phyloP scores from a whole-genome alignment of 1,140 invertebrate species.

The Tribolium castaneum region DNA sequence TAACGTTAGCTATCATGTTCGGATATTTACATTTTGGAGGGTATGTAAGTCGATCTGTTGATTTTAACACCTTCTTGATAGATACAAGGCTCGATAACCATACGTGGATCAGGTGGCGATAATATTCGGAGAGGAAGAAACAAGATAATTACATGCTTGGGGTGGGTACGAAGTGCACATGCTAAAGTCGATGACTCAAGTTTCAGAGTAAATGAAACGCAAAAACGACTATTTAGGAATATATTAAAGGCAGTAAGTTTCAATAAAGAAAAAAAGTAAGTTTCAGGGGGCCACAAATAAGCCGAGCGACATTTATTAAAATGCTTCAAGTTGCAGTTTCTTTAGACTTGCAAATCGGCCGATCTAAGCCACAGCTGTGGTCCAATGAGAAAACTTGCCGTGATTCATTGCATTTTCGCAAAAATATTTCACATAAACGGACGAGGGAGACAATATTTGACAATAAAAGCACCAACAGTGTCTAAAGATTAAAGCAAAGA shows the following conservation, averaged over 20 bases:
- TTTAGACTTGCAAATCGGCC: conserved; percentile 28
- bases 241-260: neutral
- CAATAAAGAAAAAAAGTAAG: neutral
- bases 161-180: neutral
- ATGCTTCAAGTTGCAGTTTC: conserved; percentile 17
- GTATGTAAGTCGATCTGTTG: conserved; percentile 25
- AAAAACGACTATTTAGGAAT: conserved; percentile 7
- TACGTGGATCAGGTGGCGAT: conserved; percentile 7
- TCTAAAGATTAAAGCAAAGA: too few relatives aligned
- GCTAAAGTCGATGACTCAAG: neutral
- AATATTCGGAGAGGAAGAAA: neutral
- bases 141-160: neutral
- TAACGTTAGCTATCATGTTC: neutral
- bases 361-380: conserved; percentile 3
- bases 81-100: neutral
- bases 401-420: neutral
- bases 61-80: conserved; percentile 7
- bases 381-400: neutral
- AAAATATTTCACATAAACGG: neutral
- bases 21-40: conserved; percentile 26
- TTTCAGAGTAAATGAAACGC: neutral
- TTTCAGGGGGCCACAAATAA: neutral
- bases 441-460: neutral
- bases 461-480: neutral
- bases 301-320: conserved; percentile 28